These are phyloP conservation scores for Zenarchopterus dispar DNA, from an alignment of 2,797 vertebrate species.

Conservation along the genomic window DNA sequence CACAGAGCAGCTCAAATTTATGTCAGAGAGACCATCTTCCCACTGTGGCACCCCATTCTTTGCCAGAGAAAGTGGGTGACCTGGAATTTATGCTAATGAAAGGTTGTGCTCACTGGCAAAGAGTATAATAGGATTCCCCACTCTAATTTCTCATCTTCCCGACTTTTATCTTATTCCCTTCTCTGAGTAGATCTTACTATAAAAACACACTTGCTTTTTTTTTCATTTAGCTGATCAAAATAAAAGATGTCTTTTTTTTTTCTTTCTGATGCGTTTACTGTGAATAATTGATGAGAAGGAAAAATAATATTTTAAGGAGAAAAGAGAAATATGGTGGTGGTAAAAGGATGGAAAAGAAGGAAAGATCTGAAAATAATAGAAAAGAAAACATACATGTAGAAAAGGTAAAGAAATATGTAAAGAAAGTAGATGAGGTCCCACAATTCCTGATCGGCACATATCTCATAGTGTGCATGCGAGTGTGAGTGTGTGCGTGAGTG, in stretches of 20 bases:
- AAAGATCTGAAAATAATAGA: neutral
- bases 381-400: neutral
- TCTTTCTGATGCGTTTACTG: constrained; percentile 17
- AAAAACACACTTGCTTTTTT: constrained; percentile 28
- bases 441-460: constrained; percentile 36
- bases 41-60: constrained; percentile 64
- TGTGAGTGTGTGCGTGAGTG: too few species aligned
- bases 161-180: constrained; percentile 32
- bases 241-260: constrained; percentile 3
- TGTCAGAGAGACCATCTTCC: constrained; percentile 67
- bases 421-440: constrained; percentile 23
- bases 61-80: constrained; percentile 82
- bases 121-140: constrained; percentile 73
- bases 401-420: neutral
- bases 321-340: neutral
- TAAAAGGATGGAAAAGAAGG: neutral
- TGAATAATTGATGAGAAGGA: constrained; percentile 15
- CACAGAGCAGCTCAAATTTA: constrained; percentile 45
- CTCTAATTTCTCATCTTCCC: constrained; percentile 42
- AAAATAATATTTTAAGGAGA: constrained; percentile 17
- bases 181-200: constrained; percentile 29
- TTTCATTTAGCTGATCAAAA: neutral
- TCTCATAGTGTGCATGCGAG: constrained; percentile 15
- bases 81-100: constrained; percentile 81
- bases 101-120: constrained; percentile 68